Conservation (phyloP, 2,113 vertebrate species). For the Semicossyphus pulcher region DNA sequence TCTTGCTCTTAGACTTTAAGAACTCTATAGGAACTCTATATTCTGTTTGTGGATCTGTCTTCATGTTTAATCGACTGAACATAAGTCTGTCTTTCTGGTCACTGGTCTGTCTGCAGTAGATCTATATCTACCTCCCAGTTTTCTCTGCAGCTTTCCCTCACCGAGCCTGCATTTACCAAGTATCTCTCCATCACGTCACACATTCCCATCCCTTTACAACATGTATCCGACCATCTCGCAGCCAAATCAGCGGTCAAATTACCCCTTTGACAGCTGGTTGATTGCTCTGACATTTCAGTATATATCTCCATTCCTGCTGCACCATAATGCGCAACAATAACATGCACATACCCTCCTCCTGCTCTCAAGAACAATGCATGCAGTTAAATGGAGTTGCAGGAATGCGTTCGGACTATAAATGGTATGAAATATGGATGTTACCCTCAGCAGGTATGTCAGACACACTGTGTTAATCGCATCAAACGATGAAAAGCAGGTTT, state of each 20-base stretch:
- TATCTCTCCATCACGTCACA: constrained; percentile 20
- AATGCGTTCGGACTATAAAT: constrained; percentile 7
- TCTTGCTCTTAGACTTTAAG: constrained; percentile 30
- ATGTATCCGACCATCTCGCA: constrained; percentile 20
- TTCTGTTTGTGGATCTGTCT: constrained; percentile 25
- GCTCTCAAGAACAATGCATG: constrained; percentile 30
- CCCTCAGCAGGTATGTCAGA: neutral
- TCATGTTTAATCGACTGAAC: constrained; percentile 26
- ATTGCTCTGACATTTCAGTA: constrained; percentile 72
- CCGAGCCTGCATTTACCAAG: constrained; percentile 36
- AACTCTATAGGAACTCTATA: constrained; percentile 1
- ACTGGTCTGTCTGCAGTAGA: constrained; percentile 2
- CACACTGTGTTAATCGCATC: constrained; percentile 25
- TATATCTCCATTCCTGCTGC: constrained; percentile 18
- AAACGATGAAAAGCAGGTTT: neutral
- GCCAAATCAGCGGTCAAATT: constrained; percentile 53
- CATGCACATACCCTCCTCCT: constrained; percentile 11
- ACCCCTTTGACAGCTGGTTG: constrained; percentile 39
- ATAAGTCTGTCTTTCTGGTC: constrained; percentile 10
- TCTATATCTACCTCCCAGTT: constrained; percentile 11
- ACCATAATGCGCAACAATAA: constrained; percentile 40
- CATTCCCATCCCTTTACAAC: constrained; percentile 23
- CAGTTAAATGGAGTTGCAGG: constrained; percentile 6
- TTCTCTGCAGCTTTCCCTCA: constrained; percentile 10
- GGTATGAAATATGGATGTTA: constrained; percentile 8